Base-by-base conservation (phyloP, 2,113 vertebrate species). In the Cyphomyrus discorhynchus region DNA sequence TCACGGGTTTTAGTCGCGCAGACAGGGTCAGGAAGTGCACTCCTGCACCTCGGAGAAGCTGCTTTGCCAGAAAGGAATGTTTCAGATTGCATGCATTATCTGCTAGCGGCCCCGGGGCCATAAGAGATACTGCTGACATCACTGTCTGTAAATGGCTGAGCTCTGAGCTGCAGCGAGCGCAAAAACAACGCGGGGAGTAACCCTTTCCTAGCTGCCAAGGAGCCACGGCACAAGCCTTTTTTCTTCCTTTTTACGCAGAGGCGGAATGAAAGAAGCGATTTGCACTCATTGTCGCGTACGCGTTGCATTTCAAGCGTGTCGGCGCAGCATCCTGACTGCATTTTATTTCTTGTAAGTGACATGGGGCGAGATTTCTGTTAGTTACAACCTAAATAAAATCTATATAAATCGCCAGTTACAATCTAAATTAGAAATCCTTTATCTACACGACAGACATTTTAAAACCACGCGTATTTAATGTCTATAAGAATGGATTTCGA, bases 51-150 rank as follows among this genome's bases (percentile, higher is more conserved):
- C 92, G 85, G 82, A 83, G 66, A 82, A 88, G 93, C 94, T 95
- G 94, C 94, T 95, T 94, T 93, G 95, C 94, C 94, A 95, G 94
- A 96, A 94, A 94, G 95, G 95, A 96, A 96, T 95, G 95, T 93
- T 93, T 94, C 92, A 94, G 94, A 95, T 94, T 96, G 95, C 94
- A 95, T 93, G 94, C 95, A 94, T 94, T 95, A 95, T 94, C 93
- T 95, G 94, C 93, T 92, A 94, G 93, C 94, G 92, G 94, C 95
- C 95, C 95, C 94, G 86, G 89, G 92, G 95, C 93, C 88, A 91
- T 90, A 93, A 93, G 89, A 94, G 95, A 95, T 94, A 96, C 92
- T 96, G 96, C 96, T 97, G 96, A 97, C 96, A 96, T 96, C 96
- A 96, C 91, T 87, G 89, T 93, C 93, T 95, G 93, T 93, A 94